Base-by-base conservation (phyloP, 1,140 invertebrate genomes). In the Tetramorium simillimum region DNA sequence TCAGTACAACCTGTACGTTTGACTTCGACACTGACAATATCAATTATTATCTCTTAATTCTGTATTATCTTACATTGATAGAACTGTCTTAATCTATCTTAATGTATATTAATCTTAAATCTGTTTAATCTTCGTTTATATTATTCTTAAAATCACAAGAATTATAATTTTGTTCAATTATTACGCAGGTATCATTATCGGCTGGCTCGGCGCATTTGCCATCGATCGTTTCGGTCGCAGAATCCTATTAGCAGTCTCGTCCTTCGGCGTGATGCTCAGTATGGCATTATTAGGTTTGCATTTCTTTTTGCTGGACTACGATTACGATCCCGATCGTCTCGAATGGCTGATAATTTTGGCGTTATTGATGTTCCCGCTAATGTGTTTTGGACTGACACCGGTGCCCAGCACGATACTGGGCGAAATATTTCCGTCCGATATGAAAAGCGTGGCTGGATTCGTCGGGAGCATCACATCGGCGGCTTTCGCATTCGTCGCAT, bases 221-320 rank as follows among this genome's bases (percentile, higher is more conserved):
- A 97, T 98, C 80, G 97, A 98, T 94, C 96, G 96, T 82, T 95
- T 96, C 28, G 97, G 98, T 16, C 95, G 98, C 89, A 96, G 96
- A 91, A 96, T 96, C 14, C 94, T 98, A 21, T 93, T 98, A 12
- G 92, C 97, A 9, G 90, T 96, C 40, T 97, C 97, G 0, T 96
- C 96, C 56, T 93, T 93, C 28, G 96, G 96, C 46, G 96, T 96
- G 46, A 96, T 95, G 72, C 78, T 96, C 28, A 94, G 95, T 62
- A 96, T 97, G 81, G 86, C 95, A 53, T 93, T 96, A 12, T 95
- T 96, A 80, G 96, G 96, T n/a, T 93, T 96, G 21, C 97, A 97
- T 92, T 97, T 97, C 92, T 96, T 95, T 62, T 91, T 97, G 76
- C 93, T 96, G 70, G 96, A 95, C 89, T 95, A 94, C 56, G 92